phyloP scores from a whole-genome alignment of 2,797 vertebrate species.

The Arctocebus calabarensis region DNA sequence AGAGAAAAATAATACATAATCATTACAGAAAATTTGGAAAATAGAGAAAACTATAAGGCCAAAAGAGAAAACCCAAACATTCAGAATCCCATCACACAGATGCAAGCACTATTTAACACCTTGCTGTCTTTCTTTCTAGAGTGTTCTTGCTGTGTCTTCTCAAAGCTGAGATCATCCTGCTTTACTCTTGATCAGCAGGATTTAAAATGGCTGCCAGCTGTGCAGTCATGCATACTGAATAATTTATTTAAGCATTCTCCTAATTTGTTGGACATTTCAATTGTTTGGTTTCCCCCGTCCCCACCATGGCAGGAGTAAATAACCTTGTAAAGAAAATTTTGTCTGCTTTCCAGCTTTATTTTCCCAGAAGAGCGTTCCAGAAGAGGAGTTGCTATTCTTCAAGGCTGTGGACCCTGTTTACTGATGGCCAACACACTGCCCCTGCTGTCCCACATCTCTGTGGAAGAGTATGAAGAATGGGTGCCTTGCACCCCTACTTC shows the following conservation, averaged over 20 bases:
- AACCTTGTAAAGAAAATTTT: slow-evolving; percentile 62
- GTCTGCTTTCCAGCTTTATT: slow-evolving; percentile 70
- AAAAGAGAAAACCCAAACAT: neutral
- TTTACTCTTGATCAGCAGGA: neutral
- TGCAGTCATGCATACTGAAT: neutral
- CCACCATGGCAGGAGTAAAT: neutral
- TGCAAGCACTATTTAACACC: neutral
- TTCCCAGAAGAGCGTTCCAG: slow-evolving; percentile 64
- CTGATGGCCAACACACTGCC: slow-evolving; percentile 54
- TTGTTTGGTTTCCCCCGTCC: neutral
- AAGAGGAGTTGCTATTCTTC: slow-evolving; percentile 40
- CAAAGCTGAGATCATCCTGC: slow-evolving; percentile 50
- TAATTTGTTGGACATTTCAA: slow-evolving; percentile 8
- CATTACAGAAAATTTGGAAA: slow-evolving; percentile 46
- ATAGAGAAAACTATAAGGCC: neutral
- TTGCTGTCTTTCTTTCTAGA: slow-evolving; percentile 50
- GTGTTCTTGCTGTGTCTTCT: slow-evolving; percentile 2
- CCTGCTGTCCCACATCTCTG: neutral
- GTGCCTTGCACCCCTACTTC: slow-evolving; percentile 49
- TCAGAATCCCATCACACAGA: slow-evolving; percentile 20
- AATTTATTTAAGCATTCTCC: slow-evolving; percentile 45
- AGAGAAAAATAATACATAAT: slow-evolving; percentile 48
- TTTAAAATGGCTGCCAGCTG: slow-evolving; percentile 73
- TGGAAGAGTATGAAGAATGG: slow-evolving; percentile 65
- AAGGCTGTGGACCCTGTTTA: slow-evolving; percentile 59